Evolutionary conservation across 1,140 invertebrate genomes (phyloP), one percentile per base, ranked within the genome.

Genomic region (Papilio xuthus): DNA sequence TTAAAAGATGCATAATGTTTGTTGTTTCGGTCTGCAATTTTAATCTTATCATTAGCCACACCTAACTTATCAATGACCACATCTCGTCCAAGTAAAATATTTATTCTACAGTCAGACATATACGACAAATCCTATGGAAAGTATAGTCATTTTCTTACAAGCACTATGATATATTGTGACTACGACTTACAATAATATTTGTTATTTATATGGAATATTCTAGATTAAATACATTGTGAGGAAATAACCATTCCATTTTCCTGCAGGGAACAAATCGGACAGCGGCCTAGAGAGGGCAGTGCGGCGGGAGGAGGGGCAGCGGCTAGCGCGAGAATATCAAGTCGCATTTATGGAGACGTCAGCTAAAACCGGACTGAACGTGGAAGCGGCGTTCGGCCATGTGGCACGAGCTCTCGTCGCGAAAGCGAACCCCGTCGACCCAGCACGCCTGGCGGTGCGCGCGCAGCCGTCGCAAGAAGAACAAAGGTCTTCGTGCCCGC

Each of bases 321-420:
- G 97, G 81, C 93, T 97, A 85, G 97, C 97, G 42, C 94, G 96
- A 87, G 97, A 97, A 93, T 97, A 98, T 91, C 96, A 96, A 92
- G 97, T 98, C 69, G 95, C 97, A 76, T 98, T 98, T 94, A 97
- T 97, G 96, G 97, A 98, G 94, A 97, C 97, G 60, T 97, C 97
- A 23, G 97, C 97, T 44, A 97, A 97, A 94, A 97, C 97, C 85
- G 97, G 97, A 84, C 95, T 97, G 84, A 97, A 98, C 88, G 97
- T 98, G 78, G 97, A 97, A 90, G 94, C 97, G 84, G 97, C 97
- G 78, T 98, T 97, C 92, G 95, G 96, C 86, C 96, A 97, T 60
- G 96, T 97, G 83, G 97, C 97, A 77, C 96, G 96, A 95, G 90
- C 93, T 83, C 88, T 94, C 75, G 89, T 94, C 63, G 89, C 88